These are phyloP conservation scores for Oscheius sp. DNA, from an alignment of 2,888 invertebrate genomes.

Conservation along the genomic window DNA sequence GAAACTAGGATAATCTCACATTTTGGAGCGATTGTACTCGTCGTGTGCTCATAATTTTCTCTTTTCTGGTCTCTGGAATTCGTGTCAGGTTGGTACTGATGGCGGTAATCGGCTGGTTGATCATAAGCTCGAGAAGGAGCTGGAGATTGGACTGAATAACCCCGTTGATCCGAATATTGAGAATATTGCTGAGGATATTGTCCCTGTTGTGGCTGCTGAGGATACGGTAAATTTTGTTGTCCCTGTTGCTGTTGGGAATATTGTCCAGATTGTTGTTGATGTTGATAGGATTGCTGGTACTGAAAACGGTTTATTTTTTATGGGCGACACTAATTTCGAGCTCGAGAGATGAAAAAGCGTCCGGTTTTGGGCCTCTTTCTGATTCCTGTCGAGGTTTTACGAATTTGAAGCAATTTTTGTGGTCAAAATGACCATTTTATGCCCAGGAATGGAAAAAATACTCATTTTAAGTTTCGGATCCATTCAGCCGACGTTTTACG, in stretches of 20 bases:
- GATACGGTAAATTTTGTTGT: too few relatives aligned
- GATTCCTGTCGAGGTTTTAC: too few relatives aligned
- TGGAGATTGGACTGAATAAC: too few relatives aligned
- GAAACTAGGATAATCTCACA: background rate
- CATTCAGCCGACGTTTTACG: too few relatives aligned
- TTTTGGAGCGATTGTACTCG: slow-evolving; percentile 6
- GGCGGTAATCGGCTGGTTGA: background rate
- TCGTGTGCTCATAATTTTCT: background rate
- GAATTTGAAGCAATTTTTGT: too few relatives aligned
- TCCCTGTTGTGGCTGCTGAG: background rate
- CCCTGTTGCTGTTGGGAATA: background rate
- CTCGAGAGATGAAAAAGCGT: too few relatives aligned
- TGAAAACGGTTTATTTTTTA: background rate
- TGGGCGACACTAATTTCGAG: too few relatives aligned
- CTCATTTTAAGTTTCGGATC: too few relatives aligned
- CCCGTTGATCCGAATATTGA: slow-evolving; percentile 11
- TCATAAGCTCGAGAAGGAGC: background rate
- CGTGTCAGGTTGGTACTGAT: slow-evolving; percentile 6
- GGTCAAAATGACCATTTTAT: too few relatives aligned
- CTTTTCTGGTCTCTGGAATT: background rate
- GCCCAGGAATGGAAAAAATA: background rate
- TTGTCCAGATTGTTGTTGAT: slow-evolving; percentile 17
- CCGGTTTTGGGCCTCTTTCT: too few relatives aligned
- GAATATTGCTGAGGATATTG: slow-evolving; percentile 27
- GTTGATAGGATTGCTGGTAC: slow-evolving; percentile 14